Conservation (phyloP, 1,140 invertebrate species). For the Bombyx mandarina region DNA sequence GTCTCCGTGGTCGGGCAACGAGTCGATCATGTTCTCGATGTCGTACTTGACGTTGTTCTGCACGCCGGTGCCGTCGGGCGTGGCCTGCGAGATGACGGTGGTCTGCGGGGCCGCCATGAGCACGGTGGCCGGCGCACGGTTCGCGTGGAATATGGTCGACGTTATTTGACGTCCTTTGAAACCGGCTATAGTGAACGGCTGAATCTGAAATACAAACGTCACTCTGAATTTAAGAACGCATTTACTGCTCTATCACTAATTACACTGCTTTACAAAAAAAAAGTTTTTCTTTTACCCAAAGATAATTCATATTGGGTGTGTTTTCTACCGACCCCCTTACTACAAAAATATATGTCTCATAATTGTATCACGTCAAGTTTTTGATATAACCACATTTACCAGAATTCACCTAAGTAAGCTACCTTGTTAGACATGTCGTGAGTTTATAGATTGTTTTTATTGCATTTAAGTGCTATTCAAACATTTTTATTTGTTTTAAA, state of each 20-base stretch:
- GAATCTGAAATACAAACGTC: slow-evolving; percentile 32
- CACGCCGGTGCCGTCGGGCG: slow-evolving; percentile 16
- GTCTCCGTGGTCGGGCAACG: slow-evolving; percentile 21
- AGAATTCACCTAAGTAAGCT: too few species aligned
- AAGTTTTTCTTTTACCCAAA: too few species aligned
- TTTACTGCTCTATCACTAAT: not conserved
- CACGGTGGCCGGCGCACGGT: slow-evolving; percentile 48
- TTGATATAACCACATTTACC: too few species aligned
- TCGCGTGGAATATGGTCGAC: slow-evolving; percentile 59
- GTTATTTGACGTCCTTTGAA: slow-evolving; percentile 54
- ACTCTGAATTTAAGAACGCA: not conserved
- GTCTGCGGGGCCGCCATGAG: slow-evolving; percentile 50
- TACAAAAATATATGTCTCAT: too few species aligned
- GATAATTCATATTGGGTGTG: too few species aligned
- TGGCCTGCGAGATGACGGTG: slow-evolving; percentile 57
- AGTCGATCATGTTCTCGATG: slow-evolving; percentile 43
- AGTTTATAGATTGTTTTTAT: too few species aligned
- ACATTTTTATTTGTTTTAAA: too few species aligned
- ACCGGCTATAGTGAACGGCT: slow-evolving; percentile 48
- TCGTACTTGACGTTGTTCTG: slow-evolving; percentile 40
- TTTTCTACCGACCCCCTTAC: too few species aligned
- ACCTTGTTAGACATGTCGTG: too few species aligned
- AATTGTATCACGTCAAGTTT: too few species aligned
- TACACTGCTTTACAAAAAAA: too few species aligned
- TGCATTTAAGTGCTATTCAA: too few species aligned